Base-by-base conservation (phyloP, 1,140 invertebrate species). In the Neodiprion fabricii region DNA sequence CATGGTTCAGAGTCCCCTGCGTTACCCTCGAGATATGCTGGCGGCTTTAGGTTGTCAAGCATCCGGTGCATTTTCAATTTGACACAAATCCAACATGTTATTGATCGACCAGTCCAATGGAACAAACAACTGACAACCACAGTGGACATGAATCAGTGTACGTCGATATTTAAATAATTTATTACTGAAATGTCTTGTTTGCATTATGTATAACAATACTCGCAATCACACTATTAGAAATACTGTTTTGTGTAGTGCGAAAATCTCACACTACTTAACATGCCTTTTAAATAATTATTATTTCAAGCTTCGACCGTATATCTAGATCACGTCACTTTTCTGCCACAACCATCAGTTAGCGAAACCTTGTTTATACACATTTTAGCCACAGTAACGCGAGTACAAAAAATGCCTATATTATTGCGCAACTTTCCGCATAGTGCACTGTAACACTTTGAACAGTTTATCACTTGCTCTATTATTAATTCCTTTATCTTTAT, bases 71-170 rank as follows among this genome's bases (percentile, higher is more conserved):
- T 23, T 69, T 69, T 69, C 14, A 21, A 47, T 69, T 69, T 69
- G 67, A 69, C 40, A 69, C 67, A 69, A 61, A 69, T 69, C 67
- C 21, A 69, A 69, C 67, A 47, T 69, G 40, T 69, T 61, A 61
- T 14, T 9, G 53, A 61, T 11, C 67, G 21, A 69, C 10, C 11
- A 11, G 67, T 69, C 67, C 11, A 11, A 69, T 23, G 21, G 67
- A 69, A 21, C 67, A 69, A 10, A 69, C 40, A 47, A 69, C 67
- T 23, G 67, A 47, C 23, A 47, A 21, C 67, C 67, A 69, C 17
- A 69, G 67, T 69, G 67, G 67, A 69, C 67, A 23, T 69, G 40
- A 69, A 69, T 69, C 67, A 23, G 40, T 47, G 67, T 69, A 69
- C 21, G 67, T 69, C 40, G 23, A 69, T 14, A 69, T 69, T 69